phyloP scores from a whole-genome alignment of 2,113 vertebrate genomes.

The Orycteropus afer region DNA sequence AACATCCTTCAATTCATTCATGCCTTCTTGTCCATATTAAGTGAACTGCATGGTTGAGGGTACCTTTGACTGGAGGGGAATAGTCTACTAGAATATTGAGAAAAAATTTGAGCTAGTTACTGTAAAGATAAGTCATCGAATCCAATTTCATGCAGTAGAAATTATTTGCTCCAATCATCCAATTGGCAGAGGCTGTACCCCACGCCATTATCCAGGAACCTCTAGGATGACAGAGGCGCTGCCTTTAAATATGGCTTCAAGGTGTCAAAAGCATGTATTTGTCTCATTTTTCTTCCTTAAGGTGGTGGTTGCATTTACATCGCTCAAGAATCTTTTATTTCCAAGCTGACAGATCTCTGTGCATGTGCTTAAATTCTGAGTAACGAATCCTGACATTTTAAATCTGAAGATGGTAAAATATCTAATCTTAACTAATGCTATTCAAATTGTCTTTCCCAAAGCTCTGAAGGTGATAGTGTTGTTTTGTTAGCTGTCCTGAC shows the following conservation, averaged over 20 bases:
- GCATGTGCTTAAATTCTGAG: neutral
- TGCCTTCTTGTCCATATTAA: neutral
- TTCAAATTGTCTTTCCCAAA: neutral
- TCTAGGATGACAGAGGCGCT: neutral
- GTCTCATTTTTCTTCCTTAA: neutral
- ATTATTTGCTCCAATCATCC: neutral
- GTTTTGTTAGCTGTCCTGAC: neutral
- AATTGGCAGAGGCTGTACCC: neutral
- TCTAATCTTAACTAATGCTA: neutral
- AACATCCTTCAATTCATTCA: neutral
- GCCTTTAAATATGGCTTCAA: neutral
- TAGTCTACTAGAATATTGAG: neutral
- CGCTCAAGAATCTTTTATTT: neutral
- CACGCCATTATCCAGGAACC: neutral
- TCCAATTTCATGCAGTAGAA: neutral
- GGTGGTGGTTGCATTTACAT: neutral
- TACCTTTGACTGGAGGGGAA: neutral
- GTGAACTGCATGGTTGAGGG: neutral
- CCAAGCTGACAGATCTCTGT: neutral
- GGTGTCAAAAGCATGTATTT: neutral
- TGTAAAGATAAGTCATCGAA: neutral
- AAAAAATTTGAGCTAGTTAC: neutral
- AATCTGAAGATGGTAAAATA: neutral
- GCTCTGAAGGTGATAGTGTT: neutral
- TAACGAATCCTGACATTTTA: conserved; percentile 34